phyloP scores from a whole-genome alignment of 2,888 invertebrate genomes.

The Andricus curvator region DNA sequence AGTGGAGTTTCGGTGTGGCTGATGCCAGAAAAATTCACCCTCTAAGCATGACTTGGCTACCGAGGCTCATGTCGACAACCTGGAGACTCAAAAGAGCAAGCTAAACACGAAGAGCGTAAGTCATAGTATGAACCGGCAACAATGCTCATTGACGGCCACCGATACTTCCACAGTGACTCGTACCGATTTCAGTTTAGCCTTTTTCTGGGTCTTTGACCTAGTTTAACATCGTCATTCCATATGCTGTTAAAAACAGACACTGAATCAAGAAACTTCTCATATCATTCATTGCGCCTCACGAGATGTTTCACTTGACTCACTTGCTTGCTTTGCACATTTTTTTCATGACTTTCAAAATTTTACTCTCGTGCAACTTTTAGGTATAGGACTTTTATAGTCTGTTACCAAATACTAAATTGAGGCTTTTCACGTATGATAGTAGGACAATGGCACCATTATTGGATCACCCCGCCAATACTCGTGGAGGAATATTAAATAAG shows the following conservation, averaged over 20 bases:
- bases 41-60: conserved; percentile 71
- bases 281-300: background rate
- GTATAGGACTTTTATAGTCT: background rate
- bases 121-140: conserved; percentile 76
- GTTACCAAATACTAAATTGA: too few species aligned
- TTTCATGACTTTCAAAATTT: background rate
- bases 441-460: too few species aligned
- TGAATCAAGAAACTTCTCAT: background rate
- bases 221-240: conserved; percentile 49
- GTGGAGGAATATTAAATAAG: too few species aligned
- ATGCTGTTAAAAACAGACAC: background rate
- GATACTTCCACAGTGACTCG: conserved; percentile 68
- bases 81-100: conserved; percentile 72
- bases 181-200: conserved; percentile 61
- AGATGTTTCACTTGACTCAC: background rate
- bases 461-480: too few species aligned
- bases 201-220: conserved; percentile 64
- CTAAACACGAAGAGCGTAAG: conserved; percentile 71
- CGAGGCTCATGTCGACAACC: conserved; percentile 59
- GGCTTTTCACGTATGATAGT: too few species aligned
- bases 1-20: conserved; percentile 45
- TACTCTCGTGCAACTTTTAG: background rate
- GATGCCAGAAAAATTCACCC: conserved; percentile 65
- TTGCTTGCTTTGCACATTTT: background rate
- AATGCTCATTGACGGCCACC: conserved; percentile 71